Percentiles rank a stretch among this genome's conserved stretches.
phyloP scores from a whole-genome alignment of 92 coral and sea anemone genomes.

The Palythoa grandis region DNA sequence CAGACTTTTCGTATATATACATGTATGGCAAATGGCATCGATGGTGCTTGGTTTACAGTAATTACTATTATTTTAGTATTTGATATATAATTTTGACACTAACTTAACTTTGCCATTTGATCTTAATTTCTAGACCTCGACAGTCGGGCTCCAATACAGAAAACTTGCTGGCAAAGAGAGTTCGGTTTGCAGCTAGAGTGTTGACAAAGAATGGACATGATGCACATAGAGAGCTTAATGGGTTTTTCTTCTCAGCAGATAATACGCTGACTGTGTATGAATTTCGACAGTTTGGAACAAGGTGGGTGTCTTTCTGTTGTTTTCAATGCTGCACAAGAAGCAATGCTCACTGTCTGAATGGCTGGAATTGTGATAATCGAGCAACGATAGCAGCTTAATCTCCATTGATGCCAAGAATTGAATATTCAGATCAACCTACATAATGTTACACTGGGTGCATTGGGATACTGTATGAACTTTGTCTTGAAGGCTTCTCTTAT shows the following conservation, averaged over 20 bases:
- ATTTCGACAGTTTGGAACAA: constrained; percentile 98
- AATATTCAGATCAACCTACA: too few species aligned
- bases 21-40: too few species aligned
- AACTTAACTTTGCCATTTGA: not conserved
- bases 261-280: constrained; percentile 92
- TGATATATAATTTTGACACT: too few species aligned
- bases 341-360: not conserved
- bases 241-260: constrained; percentile 93
- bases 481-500: too few species aligned
- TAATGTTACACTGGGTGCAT: too few species aligned
- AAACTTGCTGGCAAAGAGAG: constrained; percentile 82
- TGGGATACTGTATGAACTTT: too few species aligned
- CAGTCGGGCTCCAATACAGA: constrained; percentile 83
- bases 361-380: not conserved
- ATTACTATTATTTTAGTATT: too few species aligned
- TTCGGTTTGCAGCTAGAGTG: constrained; percentile 92
- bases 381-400: not conserved
- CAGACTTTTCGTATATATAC: not conserved
- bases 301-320: constrained; percentile 50
- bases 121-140: constrained; percentile 56
- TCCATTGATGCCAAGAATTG: too few species aligned
- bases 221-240: constrained; percentile 95
- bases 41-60: too few species aligned
- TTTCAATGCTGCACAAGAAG: not conserved
- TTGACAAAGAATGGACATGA: constrained; percentile 97